These are phyloP conservation scores for Gerris lacustris DNA, from an alignment of 2,888 invertebrate species.

Conservation along the genomic window DNA sequence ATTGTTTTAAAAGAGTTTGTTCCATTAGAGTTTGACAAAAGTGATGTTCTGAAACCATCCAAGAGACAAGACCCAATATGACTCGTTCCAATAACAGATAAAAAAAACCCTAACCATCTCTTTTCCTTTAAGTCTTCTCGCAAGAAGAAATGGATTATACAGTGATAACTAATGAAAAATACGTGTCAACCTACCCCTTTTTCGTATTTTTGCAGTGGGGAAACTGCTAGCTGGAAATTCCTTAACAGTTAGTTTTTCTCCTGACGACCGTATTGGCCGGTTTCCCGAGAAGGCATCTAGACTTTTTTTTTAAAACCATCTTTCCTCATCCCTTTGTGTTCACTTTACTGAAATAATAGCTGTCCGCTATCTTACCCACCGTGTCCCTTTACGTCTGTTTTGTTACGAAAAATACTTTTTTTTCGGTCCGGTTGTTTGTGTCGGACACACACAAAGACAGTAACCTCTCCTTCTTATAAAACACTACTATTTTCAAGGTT, in stretches of 20 bases:
- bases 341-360: not conserved
- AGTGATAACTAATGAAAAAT: not conserved
- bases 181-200: not conserved
- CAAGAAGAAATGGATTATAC: not conserved
- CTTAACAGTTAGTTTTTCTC: not conserved
- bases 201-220: too few species aligned
- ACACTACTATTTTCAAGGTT: too few species aligned
- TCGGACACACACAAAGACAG: too few species aligned
- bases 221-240: not conserved
- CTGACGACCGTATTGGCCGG: not conserved
- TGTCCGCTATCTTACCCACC: not conserved
- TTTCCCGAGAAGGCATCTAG: not conserved
- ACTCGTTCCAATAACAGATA: not conserved
- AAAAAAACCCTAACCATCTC: not conserved
- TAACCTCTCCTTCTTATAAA: too few species aligned
- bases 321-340: not conserved
- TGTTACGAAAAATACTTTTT: not conserved
- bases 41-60: too few species aligned
- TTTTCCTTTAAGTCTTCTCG: too few species aligned
- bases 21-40: too few species aligned
- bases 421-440: too few species aligned
- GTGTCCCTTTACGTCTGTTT: not conserved
- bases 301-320: not conserved
- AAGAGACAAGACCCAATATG: not conserved
- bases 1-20: too few species aligned